phyloP scores from a whole-genome alignment of 2,888 invertebrate genomes.

The Lobophora halterata region DNA sequence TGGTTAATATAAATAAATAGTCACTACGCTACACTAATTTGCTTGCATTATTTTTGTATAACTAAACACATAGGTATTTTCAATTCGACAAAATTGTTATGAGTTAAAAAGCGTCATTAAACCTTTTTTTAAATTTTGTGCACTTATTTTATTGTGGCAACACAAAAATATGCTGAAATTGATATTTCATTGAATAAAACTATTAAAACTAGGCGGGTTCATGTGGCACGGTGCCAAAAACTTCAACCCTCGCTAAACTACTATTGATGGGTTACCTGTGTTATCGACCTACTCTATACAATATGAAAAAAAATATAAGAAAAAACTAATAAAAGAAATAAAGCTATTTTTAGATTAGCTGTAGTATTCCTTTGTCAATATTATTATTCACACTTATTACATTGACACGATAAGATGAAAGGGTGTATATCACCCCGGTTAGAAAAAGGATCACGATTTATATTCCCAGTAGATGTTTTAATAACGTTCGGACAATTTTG shows the following conservation, averaged over 20 bases:
- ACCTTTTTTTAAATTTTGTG: too few species aligned
- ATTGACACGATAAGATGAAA: slow-evolving; percentile 29
- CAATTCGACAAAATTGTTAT: too few species aligned
- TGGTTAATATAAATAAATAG: too few species aligned
- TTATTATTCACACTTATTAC: slow-evolving; percentile 35
- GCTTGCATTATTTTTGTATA: slow-evolving; percentile 1
- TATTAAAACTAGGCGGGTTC: slow-evolving; percentile 7
- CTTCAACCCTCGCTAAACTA: slow-evolving; percentile 16
- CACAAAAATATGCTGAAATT: slow-evolving; percentile 18
- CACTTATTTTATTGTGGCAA: too few species aligned
- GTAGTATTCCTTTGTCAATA: slow-evolving; percentile 11
- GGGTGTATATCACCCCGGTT: slow-evolving; percentile 36
- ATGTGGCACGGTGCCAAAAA: slow-evolving; percentile 16
- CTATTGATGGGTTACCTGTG: slow-evolving; percentile 8
- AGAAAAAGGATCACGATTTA: slow-evolving; percentile 45
- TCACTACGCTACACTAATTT: too few species aligned
- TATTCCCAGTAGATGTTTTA: slow-evolving; percentile 41
- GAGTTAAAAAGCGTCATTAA: too few species aligned
- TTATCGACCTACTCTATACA: too few species aligned
- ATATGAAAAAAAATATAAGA: too few species aligned
- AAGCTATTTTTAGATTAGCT: not conserved
- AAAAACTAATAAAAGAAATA: not conserved
- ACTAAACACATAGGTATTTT: not conserved
- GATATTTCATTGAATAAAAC: slow-evolving; percentile 19
- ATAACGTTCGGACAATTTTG: slow-evolving; percentile 41